Base-by-base conservation (phyloP, 2,797 vertebrate species). In the Pelobates cultripes region DNA sequence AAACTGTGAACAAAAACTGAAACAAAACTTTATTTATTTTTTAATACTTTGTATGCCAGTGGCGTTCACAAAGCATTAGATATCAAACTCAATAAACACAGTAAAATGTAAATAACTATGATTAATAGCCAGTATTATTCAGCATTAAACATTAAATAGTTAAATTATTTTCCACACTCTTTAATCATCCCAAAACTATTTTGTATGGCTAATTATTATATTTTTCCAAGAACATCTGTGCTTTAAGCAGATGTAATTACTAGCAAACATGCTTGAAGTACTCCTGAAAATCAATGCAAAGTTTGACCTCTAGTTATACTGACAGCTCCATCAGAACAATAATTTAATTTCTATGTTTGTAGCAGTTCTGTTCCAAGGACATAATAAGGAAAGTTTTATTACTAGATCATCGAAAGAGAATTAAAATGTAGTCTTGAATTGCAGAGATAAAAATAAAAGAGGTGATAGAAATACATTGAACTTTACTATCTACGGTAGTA, bases 381-480 rank as follows among this genome's bases (percentile, higher is more conserved):
- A 72, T 82, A 66, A 82, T 73, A 77, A 77, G 70, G 42, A 82
- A 82, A 57, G 47, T 82, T 77, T 82, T 82, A 82, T 82, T 82
- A 42, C 53, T 51, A 66, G 69, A 77, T 77, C 45, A 77, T 72
- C 61, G 75, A 67, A 77, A 77, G 73, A 71, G 73, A 55, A 76
- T 64, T 74, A 81, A 73, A 81, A 68, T 75, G n/a, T 45, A 42
- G 61, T 75, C 67, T 17, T 81, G 64, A 75, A 80, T 66, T 13
- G 42, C 79, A 3, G 55, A 42, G 80, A 70, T 71, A 77, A 53
- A 81, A 81, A 76, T 81, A 76, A 69, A 75, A 70, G 28, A 53
- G 43, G 73, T 61, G 42, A 55, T 71, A 81, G 70, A 81, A 81
- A 76, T 55, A 70, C 67, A 68, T 64, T 63, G 43, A 81, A 76